These are phyloP conservation scores for Cynaeus angustus DNA, from an alignment of 2,888 invertebrate species.

Conservation along the genomic window DNA sequence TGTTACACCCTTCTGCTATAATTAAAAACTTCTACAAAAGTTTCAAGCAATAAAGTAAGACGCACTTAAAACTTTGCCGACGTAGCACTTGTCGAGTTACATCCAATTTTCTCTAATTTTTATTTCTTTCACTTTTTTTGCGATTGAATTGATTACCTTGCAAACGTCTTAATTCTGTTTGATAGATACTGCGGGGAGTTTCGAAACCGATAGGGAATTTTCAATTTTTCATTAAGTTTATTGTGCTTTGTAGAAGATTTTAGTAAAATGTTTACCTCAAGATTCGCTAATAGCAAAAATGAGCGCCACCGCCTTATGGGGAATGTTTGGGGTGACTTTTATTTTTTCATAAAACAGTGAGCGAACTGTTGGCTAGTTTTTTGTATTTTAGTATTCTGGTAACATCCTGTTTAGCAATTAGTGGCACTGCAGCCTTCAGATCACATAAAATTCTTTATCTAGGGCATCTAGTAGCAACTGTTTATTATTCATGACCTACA, in stretches of 20 bases:
- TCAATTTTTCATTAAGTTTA: too few relatives aligned
- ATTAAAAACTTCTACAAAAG: constrained; percentile 42
- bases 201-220: too few relatives aligned
- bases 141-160: constrained; percentile 21
- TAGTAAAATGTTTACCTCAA: too few relatives aligned
- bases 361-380: too few relatives aligned
- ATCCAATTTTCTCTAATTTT: constrained; percentile 27
- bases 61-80: constrained; percentile 41
- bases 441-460: constrained; percentile 32
- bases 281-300: too few relatives aligned
- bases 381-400: too few relatives aligned
- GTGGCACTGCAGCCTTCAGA: neutral
- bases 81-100: constrained; percentile 42
- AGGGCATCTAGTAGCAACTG: constrained; percentile 4
- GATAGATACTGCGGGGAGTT: neutral
- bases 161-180: constrained; percentile 10
- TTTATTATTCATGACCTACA: constrained; percentile 45
- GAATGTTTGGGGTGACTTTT: too few relatives aligned
- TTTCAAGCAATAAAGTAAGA: constrained; percentile 32
- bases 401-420: too few relatives aligned
- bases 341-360: too few relatives aligned
- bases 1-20: constrained; percentile 26
- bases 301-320: too few relatives aligned
- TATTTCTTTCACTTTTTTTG: constrained; percentile 20
- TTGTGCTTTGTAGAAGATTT: too few relatives aligned